Base-by-base conservation (phyloP, 2,797 vertebrate genomes). In the Podargus strigoides region DNA sequence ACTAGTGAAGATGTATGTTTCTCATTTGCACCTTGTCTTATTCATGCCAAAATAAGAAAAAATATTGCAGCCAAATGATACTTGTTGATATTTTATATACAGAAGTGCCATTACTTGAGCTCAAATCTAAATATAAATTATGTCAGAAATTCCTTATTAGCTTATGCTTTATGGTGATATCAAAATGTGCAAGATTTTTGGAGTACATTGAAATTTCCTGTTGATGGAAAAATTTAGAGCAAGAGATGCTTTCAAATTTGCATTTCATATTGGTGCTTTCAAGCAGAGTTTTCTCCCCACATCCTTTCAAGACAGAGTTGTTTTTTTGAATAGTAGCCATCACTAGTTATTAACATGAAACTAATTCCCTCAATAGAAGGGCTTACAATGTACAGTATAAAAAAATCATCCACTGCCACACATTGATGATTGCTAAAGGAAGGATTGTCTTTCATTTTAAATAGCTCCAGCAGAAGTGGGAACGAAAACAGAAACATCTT, bases 1-100 rank as follows among this genome's bases (percentile, higher is more conserved):
- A 97, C 98, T 98, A 98, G 98, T 98, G 97, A 98, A 98, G 98
- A 98, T 96, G 95, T 97, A 98, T 97, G 95, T 75, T 95, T 94
- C 93, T 95, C 92, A 92, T 96, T 97, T 97, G 59, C 83, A 94
- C 85, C 86, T 95, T 96, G 93, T 97, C 97, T 96, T 97, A 92
- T 95, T 97, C 96, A 85, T 52, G 82, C 66, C 96, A 95, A 97
- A 96, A 90, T 94, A 97, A 93, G 96, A 98, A 97, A 97, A 97
- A 95, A 94, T 97, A 97, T 96, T 96, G 97, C 64, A 94, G 95
- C 92, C 95, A 98, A 97, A 97, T 97, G 96, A 97, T 95, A 96
- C 95, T 97, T 96, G 97, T 96, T 96, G 95, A 96, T 97, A 95
- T 90, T 96, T 95, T 94, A 95, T 96, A 96, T 62, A 95, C 8